Evolutionary conservation across 2,888 invertebrate species (phyloP).

Genomic region (Acronicta alni): DNA sequence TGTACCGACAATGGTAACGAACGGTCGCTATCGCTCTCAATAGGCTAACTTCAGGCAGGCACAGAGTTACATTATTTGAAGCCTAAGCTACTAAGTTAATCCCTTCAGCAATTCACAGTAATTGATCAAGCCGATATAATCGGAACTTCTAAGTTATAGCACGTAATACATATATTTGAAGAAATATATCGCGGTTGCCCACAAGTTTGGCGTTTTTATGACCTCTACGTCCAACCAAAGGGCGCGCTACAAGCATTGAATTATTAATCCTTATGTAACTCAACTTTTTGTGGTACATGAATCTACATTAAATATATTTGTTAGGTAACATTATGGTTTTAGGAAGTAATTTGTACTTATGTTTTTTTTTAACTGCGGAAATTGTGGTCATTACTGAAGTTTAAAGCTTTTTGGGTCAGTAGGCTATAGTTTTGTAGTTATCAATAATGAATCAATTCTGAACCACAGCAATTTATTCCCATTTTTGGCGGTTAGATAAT

Average conservation of each 20-base stretch:
- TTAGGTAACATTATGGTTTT: slow-evolving; percentile 23
- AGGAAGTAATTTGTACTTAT: slow-evolving; percentile 7
- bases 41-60: no score
- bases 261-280: slow-evolving; percentile 50
- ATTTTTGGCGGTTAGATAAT: no score
- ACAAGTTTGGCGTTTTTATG: slow-evolving; percentile 52
- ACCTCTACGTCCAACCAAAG: slow-evolving; percentile 24
- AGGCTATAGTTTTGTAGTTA: slow-evolving; percentile 1
- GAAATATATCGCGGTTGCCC: slow-evolving; percentile 40
- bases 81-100: no score
- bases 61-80: no score
- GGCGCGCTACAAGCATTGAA: slow-evolving; percentile 40
- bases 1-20: no score
- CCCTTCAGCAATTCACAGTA: slow-evolving; percentile 29
- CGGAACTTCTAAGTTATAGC: slow-evolving; percentile 38
- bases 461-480: background rate
- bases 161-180: slow-evolving; percentile 54
- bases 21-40: no score
- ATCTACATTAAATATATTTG: slow-evolving; percentile 8
- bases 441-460: background rate
- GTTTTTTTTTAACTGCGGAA: slow-evolving; percentile 8
- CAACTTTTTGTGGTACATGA: slow-evolving; percentile 36
- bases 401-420: slow-evolving; percentile 18
- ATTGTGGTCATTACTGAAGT: slow-evolving; percentile 15
- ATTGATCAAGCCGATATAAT: slow-evolving; percentile 45